Evolutionary conservation across 2,888 invertebrate genomes (phyloP).

Genomic region (Temnothorax unifasciatus): DNA sequence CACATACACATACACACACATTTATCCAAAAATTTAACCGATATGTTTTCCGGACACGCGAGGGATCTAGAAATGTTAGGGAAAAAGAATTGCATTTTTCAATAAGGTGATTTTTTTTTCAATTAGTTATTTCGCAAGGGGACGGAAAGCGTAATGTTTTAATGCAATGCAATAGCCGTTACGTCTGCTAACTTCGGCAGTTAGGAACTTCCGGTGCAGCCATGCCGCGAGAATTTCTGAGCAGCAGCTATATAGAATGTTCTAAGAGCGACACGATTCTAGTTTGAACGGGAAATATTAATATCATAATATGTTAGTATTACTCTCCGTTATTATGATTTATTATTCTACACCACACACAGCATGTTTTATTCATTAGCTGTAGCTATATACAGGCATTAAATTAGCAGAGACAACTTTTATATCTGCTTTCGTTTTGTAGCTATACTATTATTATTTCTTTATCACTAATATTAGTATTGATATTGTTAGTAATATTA

Average conservation of each 20-base stretch:
- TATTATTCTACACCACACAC: background rate
- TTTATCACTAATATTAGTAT: background rate
- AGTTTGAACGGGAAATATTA: conserved; percentile 37
- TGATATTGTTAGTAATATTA: background rate
- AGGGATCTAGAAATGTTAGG: background rate
- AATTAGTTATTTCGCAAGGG: conserved; percentile 5
- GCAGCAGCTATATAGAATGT: conserved; percentile 2
- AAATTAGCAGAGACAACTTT: background rate
- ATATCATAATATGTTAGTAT: conserved; percentile 23
- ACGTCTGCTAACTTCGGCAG: conserved; percentile 34
- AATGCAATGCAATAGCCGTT: conserved; percentile 6
- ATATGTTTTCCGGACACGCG: background rate
- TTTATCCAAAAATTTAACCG: conserved; percentile 9
- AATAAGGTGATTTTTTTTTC: background rate
- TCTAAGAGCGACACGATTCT: conserved; percentile 29
- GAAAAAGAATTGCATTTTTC: background rate
- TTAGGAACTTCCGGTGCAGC: conserved; percentile 45
- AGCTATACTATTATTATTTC: background rate
- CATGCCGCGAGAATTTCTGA: conserved; percentile 26
- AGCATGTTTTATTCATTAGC: background rate
- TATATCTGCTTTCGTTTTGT: background rate
- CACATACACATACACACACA: too few species aligned
- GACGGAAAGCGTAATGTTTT: background rate
- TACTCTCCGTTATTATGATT: background rate
- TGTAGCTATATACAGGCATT: background rate